Percentiles rank a stretch among this genome's conserved stretches.
phyloP scores from a whole-genome alignment of 1,140 invertebrate species.

The Scaptomyza graminum region DNA sequence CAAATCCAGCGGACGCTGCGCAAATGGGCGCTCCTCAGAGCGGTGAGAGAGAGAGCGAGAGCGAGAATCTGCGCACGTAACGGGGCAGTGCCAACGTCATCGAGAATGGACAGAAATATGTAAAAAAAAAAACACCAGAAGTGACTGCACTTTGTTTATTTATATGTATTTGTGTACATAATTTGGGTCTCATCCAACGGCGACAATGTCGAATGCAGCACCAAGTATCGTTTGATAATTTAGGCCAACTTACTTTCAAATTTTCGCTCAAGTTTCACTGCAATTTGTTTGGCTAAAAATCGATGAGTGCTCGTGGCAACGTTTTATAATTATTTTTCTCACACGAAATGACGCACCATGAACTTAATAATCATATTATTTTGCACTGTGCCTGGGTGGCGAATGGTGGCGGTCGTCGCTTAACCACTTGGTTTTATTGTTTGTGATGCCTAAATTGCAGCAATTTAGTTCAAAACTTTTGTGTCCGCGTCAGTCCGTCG shows the following conservation, averaged over 20 bases:
- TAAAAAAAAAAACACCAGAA: conserved; percentile 2
- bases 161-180: conserved; percentile 28
- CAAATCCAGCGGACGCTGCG: conserved; percentile 18
- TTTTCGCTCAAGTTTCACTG: conserved; percentile 6
- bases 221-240: conserved; percentile 9
- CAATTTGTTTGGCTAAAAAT: conserved; percentile 55
- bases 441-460: conserved; percentile 26
- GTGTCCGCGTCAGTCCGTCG: conserved; percentile 39
- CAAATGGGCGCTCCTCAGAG: conserved; percentile 4
- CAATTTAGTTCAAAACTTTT: conserved; percentile 29
- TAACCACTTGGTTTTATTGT: conserved; percentile 33
- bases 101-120: conserved; percentile 7
- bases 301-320: conserved; percentile 47
- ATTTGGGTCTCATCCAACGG: conserved; percentile 10
- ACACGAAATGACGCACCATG: conserved; percentile 27
- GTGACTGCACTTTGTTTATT: conserved; percentile 12
- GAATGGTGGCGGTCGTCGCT: conserved; percentile 20
- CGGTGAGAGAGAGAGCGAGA: conserved; percentile 4
- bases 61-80: conserved; percentile 46
- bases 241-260: conserved; percentile 49
- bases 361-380: conserved; percentile 4
- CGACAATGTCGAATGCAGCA: conserved; percentile 8
- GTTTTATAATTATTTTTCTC: conserved; percentile 24
- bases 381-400: conserved; percentile 37
- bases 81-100: conserved; percentile 45